Conservation (phyloP, 2,797 vertebrate species). For the Syngnathus rostellatus region DNA sequence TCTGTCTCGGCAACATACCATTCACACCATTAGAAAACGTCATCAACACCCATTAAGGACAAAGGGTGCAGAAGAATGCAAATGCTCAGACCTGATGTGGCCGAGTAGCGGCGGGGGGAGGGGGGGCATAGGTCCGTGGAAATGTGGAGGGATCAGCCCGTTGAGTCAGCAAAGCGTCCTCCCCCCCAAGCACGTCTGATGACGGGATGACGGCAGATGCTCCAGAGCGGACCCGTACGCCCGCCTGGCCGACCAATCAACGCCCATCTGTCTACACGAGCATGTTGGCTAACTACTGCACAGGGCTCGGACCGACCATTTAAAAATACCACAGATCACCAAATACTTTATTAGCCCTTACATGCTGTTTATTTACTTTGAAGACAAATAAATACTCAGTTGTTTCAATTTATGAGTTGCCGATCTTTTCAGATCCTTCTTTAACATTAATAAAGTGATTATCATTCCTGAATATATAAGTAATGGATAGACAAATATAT, state of each 20-base stretch:
- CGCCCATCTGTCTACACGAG: conserved; percentile 8
- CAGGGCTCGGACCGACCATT: background rate
- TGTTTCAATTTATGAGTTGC: too few species aligned
- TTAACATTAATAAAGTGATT: too few species aligned
- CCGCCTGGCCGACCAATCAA: conserved; percentile 36
- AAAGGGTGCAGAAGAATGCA: conserved; percentile 5
- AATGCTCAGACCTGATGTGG: conserved; percentile 23
- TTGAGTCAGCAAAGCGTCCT: conserved; percentile 20
- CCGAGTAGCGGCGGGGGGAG: background rate
- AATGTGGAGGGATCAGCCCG: conserved; percentile 1
- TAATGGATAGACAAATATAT: too few species aligned
- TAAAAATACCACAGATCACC: background rate
- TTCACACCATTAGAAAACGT: conserved; percentile 16
- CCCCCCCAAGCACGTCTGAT: conserved; percentile 24
- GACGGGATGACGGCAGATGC: conserved; percentile 45
- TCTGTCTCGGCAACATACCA: conserved; percentile 30
- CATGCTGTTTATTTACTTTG: background rate
- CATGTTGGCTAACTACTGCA: conserved; percentile 10
- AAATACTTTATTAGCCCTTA: background rate
- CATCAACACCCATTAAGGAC: background rate
- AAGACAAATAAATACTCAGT: background rate
- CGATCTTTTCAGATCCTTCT: too few species aligned
- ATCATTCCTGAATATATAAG: too few species aligned
- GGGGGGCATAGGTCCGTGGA: conserved; percentile 12
- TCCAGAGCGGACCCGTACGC: conserved; percentile 18